A percentile compares a stretch with the other conserved stretches of the same genome.
phyloP scores from a whole-genome alignment of 2,113 vertebrate genomes.

The Pardalotus punctatus region DNA sequence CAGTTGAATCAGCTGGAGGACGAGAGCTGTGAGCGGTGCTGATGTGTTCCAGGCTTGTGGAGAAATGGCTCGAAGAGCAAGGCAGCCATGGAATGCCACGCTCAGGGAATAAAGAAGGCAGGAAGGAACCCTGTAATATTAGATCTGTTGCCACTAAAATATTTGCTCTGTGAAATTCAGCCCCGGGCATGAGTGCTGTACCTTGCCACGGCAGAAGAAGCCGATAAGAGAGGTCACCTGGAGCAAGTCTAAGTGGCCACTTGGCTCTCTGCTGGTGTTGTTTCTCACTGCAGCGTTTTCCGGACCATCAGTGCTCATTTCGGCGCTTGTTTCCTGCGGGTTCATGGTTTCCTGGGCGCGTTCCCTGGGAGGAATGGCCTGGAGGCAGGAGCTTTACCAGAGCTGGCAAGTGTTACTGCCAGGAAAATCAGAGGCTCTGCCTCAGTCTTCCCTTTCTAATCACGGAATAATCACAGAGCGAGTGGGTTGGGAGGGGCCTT shows the following conservation, averaged over 20 bases:
- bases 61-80: too few relatives aligned
- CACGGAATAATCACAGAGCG: not conserved
- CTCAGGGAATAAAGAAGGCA: not conserved
- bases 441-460: not conserved
- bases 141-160: not conserved
- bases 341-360: not conserved
- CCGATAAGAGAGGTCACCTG: not conserved
- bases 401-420: not conserved
- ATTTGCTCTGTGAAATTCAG: not conserved
- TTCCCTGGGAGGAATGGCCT: not conserved
- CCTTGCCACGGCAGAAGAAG: not conserved
- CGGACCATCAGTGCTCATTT: fast-evolving
- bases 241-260: not conserved
- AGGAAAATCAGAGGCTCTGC: not conserved
- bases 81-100: too few relatives aligned
- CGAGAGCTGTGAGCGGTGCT: fast-evolving
- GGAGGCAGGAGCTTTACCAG: not conserved
- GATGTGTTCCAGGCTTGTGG: not conserved
- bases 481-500: not conserved
- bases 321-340: not conserved
- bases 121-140: not conserved
- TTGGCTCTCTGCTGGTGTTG: not conserved
- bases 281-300: fast-evolving
- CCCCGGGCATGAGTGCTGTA: fast-evolving
- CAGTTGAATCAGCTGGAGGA: not conserved